Evolutionary conservation across 64 coral and sea anemone species (phyloP).

Genomic region (Montipora foliosa): DNA sequence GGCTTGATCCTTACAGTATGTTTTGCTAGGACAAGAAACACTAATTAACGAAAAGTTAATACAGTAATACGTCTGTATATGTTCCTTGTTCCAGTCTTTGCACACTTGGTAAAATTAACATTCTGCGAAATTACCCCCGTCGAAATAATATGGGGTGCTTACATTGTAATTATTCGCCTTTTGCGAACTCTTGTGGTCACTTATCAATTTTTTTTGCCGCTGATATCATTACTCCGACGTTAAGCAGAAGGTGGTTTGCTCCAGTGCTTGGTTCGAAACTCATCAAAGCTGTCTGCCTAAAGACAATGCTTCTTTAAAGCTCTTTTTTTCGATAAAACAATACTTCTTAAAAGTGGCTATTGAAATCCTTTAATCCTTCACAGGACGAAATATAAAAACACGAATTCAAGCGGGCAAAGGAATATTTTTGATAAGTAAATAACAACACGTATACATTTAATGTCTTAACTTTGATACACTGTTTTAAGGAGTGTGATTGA

Average conservation of each 20-base stretch:
- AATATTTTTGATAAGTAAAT: not conserved
- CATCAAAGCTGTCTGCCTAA: not conserved
- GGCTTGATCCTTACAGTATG: too few species aligned
- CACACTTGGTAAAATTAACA: too few species aligned
- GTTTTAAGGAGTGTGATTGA: not conserved
- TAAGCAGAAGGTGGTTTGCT: not conserved
- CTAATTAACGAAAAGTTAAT: too few species aligned
- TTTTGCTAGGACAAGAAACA: too few species aligned
- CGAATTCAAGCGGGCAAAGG: not conserved
- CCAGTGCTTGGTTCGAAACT: not conserved
- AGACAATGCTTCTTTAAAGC: not conserved
- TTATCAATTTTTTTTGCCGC: not conserved
- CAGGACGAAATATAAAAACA: not conserved
- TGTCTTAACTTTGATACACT: not conserved
- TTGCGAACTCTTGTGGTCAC: not conserved
- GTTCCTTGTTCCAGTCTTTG: too few species aligned
- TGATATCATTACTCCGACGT: not conserved
- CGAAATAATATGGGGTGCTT: not conserved
- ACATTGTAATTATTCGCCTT: too few species aligned
- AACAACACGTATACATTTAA: not conserved
- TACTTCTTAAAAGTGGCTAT: not conserved
- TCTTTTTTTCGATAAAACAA: not conserved
- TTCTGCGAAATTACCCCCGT: not conserved
- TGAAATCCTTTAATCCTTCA: constrained; percentile 2
- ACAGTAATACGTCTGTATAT: too few species aligned